Base-by-base conservation (phyloP, 2,113 vertebrate species). In the Coregonus clupeaformis region DNA sequence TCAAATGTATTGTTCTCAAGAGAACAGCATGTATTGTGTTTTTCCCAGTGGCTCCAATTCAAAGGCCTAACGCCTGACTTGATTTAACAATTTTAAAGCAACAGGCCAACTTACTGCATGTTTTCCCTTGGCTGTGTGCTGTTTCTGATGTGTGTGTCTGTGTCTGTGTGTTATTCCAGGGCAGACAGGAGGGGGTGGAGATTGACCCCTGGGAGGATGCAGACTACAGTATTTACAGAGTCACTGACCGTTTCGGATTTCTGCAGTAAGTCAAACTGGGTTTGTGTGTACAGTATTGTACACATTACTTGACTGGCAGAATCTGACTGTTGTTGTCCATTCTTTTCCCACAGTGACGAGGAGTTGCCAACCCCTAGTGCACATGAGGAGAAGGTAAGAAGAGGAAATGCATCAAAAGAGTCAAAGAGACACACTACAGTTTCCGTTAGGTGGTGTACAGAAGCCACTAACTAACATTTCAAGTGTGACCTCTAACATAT, bases 121-220 rank as follows among this genome's bases (percentile, higher is more conserved):
- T 65, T 29, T 47, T 47, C 25, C 47, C 55, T 32, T 55, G 4
- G 1, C 32, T 30, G 14, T 42, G 68, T 75, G 20, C 66, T 59
- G 59, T 73, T 7, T n/a, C 60, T 4, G 29, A 1, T 27, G 1
- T 27, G n/a, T 36, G 18, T 25, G 6, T 47, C 3, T 65, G 18
- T 71, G n/a, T 72, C 67, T 68, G 22, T 69, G 20, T 69, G 55
- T 64, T 57, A 73, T 0, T 84, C 0, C 87, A 96, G 96, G 95
- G 94, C 83, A 87, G 92, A 76, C 91, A 94, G 68, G 92, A 92
- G 25, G 95, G 94, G 32, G 90, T 93, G 81, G 88, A 93, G 36
- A 92, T 94, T 82, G 94, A 95, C 86, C 92, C 91, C 0, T 94
- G 94, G 95, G 95, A 97, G 81, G 95, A 97, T 92, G 92, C 93